Evolutionary conservation across 2,888 invertebrate species (phyloP), one percentile per base, ranked within the genome.

Genomic region (Coelopa pilipes): DNA sequence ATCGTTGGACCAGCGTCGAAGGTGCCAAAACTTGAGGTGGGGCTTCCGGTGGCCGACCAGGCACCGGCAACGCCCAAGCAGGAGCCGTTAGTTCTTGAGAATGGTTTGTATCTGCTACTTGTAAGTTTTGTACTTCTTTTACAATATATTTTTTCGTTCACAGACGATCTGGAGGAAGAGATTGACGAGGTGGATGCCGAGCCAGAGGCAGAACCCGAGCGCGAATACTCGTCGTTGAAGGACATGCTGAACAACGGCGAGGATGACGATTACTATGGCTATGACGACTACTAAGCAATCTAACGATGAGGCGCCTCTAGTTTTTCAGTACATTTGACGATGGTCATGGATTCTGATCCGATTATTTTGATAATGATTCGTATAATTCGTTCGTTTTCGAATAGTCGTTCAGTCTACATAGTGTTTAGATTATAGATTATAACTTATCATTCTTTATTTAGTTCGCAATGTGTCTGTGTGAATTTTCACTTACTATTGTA

Each of bases 181-280:
- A 77, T 74, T 34, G 83, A 82, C 45, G 82, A 88, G 1, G 89
- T 88, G 7, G 83, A 87, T 0, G 89, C 88, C 0, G 87, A 86
- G 50, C 81, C 81, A 5, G 89, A 89, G 15, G 82, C 82, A 0
- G 83, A 82, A 34, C 86, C 83, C 9, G 86, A 86, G 70, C 80
- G 82, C 1, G 90, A 90, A 80, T 82, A 90, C 74, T 84, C 84
- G 57, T 91, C 91, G 0, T 84, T 91, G 0, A 90, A 90, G 15
- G 90, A 90, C 73, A 90, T 91, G 89, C 82, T 91, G 50, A 92
- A 92, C 79, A 90, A 90, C 73, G 89, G 89, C n/a, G 91, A 91
- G 19, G 91, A 91, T 21, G 91, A 91, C 15, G 92, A 92, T 46
- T 92, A 92, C 24, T 91, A 92, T 66, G 92, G 90, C 71, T 92